These are phyloP conservation scores for Aphaenogaster rudis DNA, from an alignment of 1,140 invertebrate genomes.

Conservation along the genomic window DNA sequence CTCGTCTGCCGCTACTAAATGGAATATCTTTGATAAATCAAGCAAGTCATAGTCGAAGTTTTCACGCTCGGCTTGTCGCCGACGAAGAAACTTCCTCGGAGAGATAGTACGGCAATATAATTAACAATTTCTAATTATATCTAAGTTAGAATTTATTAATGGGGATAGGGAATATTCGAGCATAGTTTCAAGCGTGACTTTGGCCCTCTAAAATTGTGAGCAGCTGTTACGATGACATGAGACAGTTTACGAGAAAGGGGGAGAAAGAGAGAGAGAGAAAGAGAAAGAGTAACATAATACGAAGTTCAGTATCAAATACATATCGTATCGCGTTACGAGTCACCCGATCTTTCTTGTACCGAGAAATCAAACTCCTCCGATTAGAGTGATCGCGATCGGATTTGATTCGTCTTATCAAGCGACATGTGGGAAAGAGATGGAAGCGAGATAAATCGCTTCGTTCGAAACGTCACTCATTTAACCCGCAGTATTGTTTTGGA, in stretches of 20 bases:
- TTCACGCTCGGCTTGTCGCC: not conserved
- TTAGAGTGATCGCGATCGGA: constrained; percentile 62
- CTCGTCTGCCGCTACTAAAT: constrained; percentile 20
- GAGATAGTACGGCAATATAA: not conserved
- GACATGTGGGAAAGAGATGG: constrained; percentile 10
- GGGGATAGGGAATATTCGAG: not conserved
- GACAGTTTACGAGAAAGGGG: constrained; percentile 29
- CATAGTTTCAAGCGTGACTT: not conserved
- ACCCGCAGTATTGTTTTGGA: not conserved
- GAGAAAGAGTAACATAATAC: constrained; percentile 60
- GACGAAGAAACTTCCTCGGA: not conserved
- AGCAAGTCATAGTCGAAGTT: constrained; percentile 36
- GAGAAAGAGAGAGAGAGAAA: constrained; percentile 22
- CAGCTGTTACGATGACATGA: constrained; percentile 27
- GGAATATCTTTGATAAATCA: constrained; percentile 50
- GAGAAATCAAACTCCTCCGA: constrained; percentile 70
- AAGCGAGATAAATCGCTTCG: not conserved
- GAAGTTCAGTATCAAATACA: constrained; percentile 70
- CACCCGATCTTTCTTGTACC: constrained; percentile 70
- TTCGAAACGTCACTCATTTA: not conserved
- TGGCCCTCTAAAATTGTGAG: constrained; percentile 45
- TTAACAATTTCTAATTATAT: constrained; percentile 12
- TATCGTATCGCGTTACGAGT: constrained; percentile 70
- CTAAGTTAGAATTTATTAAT: not conserved
- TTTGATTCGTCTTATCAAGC: constrained; percentile 61